Evolutionary conservation across 1,140 invertebrate genomes (phyloP).

Genomic region (Tenebrio molitor): DNA sequence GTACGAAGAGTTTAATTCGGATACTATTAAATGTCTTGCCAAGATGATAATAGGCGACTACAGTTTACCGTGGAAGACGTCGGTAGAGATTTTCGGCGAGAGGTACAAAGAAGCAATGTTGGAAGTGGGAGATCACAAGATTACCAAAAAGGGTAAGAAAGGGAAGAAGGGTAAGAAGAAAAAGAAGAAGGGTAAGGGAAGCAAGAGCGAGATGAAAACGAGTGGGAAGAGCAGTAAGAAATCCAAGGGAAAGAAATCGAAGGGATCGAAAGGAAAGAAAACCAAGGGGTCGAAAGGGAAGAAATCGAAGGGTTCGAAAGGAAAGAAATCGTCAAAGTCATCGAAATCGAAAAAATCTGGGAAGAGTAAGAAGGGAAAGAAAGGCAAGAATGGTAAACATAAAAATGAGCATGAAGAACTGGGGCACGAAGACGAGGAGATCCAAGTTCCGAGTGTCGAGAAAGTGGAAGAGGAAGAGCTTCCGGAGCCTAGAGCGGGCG

Average conservation of each 20-base stretch:
- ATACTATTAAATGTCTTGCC: conserved; percentile 69
- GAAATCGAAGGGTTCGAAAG: too few species aligned
- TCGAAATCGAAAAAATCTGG: too few species aligned
- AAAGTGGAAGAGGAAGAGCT: conserved; percentile 47
- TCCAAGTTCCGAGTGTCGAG: conserved; percentile 56
- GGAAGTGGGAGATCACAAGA: conserved; percentile 35
- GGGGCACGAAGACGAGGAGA: conserved; percentile 56
- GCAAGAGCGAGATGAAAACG: conserved; percentile 32
- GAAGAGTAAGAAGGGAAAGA: too few species aligned
- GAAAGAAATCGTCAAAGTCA: conserved; percentile 43
- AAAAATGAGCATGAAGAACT: conserved; percentile 50
- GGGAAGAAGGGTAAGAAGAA: conserved; percentile 44
- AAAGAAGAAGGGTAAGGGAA: conserved; percentile 41
- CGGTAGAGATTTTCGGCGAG: conserved; percentile 68
- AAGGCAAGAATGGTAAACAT: conserved; percentile 50
- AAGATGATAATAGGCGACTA: conserved; percentile 71
- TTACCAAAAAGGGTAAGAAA: conserved; percentile 6
- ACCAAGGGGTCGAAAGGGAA: conserved; percentile 47
- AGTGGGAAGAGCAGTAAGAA: too few species aligned
- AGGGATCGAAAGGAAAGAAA: conserved; percentile 51
- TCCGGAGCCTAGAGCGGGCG: conserved; percentile 64
- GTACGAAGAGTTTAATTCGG: conserved; percentile 70
- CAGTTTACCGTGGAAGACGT: conserved; percentile 66
- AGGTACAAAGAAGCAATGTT: conserved; percentile 39
- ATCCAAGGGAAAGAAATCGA: too few species aligned